A percentile compares a stretch with the other conserved stretches of the same genome.
These are phyloP conservation scores for Amblyopsis rosae DNA, from an alignment of 2,113 vertebrate genomes.

Conservation along the genomic window DNA sequence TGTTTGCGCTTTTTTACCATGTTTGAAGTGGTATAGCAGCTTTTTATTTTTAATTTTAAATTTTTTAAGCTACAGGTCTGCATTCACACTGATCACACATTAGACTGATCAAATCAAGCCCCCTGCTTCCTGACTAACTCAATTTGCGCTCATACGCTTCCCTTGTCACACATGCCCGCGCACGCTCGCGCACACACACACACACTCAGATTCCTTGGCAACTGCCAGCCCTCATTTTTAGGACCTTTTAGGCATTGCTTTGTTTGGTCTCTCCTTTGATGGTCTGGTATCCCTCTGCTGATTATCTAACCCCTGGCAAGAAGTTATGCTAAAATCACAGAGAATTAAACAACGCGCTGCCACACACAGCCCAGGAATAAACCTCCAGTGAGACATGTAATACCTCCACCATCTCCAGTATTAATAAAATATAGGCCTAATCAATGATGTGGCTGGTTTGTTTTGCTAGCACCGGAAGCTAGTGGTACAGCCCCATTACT, in stretches of 20 bases:
- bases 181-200: conserved; percentile 23
- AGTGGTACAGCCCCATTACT: too few species aligned
- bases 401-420: conserved; percentile 6
- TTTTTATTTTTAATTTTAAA: not conserved
- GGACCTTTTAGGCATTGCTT: conserved; percentile 56
- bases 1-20: conserved; percentile 34
- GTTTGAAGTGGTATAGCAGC: conserved; percentile 56
- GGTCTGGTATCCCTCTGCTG: conserved; percentile 52
- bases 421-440: conserved; percentile 10
- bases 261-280: conserved; percentile 61
- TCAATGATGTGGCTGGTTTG: conserved; percentile 28
- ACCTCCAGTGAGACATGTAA: conserved; percentile 18
- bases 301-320: conserved; percentile 54
- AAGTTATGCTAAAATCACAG: conserved; percentile 56
- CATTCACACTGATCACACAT: conserved; percentile 74
- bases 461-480: not conserved
- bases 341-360: conserved; percentile 30
- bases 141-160: conserved; percentile 65
- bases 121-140: conserved; percentile 72
- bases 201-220: conserved; percentile 62
- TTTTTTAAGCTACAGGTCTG: conserved; percentile 50
- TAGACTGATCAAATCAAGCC: conserved; percentile 71
- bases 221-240: conserved; percentile 68
- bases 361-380: conserved; percentile 4
- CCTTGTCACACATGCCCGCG: conserved; percentile 49